These are phyloP conservation scores for Parapristionchus giblindavisi DNA, from an alignment of 2,888 invertebrate genomes.

Conservation along the genomic window DNA sequence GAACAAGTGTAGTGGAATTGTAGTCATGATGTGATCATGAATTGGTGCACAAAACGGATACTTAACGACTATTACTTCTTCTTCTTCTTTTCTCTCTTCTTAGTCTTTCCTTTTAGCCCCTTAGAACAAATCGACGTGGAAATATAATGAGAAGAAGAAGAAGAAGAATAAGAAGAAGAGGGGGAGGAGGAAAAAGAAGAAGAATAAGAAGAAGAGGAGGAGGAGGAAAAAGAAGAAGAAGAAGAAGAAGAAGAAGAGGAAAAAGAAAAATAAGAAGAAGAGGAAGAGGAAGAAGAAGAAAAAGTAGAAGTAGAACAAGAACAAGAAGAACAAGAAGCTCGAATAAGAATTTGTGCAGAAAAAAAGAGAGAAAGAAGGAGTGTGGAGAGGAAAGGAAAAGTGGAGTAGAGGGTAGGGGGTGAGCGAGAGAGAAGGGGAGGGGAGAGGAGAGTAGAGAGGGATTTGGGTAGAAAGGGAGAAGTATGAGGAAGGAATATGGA, in stretches of 20 bases:
- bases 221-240: background rate
- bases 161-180: background rate
- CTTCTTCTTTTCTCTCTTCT: too few species aligned
- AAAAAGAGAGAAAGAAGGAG: constrained; percentile 6
- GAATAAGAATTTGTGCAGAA: background rate
- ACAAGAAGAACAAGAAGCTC: background rate
- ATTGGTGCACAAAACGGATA: too few species aligned
- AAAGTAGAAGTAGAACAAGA: background rate
- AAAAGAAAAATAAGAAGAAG: background rate
- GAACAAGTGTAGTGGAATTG: too few species aligned
- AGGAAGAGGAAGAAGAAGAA: background rate
- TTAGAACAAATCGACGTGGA: too few species aligned
- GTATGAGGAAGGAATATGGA: background rate
- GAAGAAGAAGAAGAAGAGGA: background rate
- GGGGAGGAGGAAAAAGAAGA: background rate
- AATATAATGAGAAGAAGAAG: background rate
- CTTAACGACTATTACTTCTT: too few species aligned
- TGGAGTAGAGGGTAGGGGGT: background rate
- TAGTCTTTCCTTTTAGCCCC: too few species aligned
- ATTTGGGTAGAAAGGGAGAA: constrained; percentile 3
- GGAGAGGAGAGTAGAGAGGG: constrained; percentile 2
- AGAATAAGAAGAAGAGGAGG: background rate
- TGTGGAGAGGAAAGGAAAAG: background rate
- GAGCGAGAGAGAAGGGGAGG: background rate
- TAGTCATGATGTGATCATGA: too few species aligned